Conservation (phyloP, 2,113 vertebrate genomes). For the Oryzias javanicus region DNA sequence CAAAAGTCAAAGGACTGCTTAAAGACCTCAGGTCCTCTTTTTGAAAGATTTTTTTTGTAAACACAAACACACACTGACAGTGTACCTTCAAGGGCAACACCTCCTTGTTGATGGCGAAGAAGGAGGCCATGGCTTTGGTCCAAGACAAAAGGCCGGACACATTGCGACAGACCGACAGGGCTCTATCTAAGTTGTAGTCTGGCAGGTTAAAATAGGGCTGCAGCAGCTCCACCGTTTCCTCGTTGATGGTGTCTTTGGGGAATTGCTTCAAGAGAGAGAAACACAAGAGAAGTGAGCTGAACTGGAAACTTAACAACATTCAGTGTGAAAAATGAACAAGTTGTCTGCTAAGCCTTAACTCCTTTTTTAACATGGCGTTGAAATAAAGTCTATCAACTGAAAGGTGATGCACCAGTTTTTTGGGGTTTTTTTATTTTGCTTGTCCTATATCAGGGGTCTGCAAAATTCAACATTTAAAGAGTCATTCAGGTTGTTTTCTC, state of each 20-base stretch:
- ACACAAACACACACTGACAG: no score
- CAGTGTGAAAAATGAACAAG: not conserved
- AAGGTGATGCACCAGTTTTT: no score
- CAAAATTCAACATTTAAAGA: no score
- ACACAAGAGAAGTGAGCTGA: not conserved
- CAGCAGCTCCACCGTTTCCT: conserved; percentile 92
- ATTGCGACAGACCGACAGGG: conserved; percentile 91
- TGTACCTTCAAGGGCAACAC: conserved; percentile 93
- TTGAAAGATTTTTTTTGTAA: no score
- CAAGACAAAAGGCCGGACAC: conserved; percentile 90
- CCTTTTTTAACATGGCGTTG: not conserved
- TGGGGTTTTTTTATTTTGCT: no score
- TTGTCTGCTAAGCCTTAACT: not conserved
- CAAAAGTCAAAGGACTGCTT: no score
- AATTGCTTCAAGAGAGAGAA: conserved; percentile 82
- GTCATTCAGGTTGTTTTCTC: no score
- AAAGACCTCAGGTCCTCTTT: no score
- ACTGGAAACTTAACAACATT: not conserved
- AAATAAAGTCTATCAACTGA: no score
- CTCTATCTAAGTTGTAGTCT: conserved; percentile 95
- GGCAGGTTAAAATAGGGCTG: conserved; percentile 92
- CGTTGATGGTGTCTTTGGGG: conserved; percentile 93
- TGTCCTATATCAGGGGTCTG: no score
- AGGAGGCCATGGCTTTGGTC: conserved; percentile 96
- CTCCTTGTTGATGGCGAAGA: conserved; percentile 92